A percentile compares a stretch with the other conserved stretches of the same genome.
phyloP scores from a whole-genome alignment of 23 tunicate species.

The Styela clava region DNA sequence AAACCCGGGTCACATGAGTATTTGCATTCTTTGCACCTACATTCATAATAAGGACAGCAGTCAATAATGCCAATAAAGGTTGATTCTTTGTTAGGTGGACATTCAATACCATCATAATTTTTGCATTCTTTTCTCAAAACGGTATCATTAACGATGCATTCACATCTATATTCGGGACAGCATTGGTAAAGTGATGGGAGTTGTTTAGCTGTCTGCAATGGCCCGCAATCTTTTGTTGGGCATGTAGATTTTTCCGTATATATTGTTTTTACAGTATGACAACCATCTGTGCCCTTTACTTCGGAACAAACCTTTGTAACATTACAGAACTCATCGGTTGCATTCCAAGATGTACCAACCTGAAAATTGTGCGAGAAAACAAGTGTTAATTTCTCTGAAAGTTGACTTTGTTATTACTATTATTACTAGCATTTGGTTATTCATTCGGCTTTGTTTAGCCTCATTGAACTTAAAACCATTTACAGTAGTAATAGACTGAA shows the following conservation, averaged over 20 bases:
- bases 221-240: not conserved
- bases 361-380: no score
- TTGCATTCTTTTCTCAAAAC: not conserved
- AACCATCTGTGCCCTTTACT: not conserved
- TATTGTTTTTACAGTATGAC: not conserved
- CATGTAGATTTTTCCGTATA: not conserved
- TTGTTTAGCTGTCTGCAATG: not conserved
- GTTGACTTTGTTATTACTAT: no score
- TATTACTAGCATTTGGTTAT: no score
- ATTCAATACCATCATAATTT: not conserved
- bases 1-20: not conserved
- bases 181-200: not conserved
- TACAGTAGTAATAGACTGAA: no score
- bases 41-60: not conserved
- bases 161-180: not conserved
- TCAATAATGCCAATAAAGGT: not conserved
- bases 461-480: no score
- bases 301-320: not conserved
- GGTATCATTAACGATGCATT: not conserved
- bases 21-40: not conserved
- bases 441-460: no score
- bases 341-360: not conserved
- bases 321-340: not conserved
- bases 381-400: no score
- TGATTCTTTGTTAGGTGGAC: not conserved